Evolutionary conservation across 2,797 vertebrate genomes (phyloP), one percentile per base, ranked within the genome.

Genomic region (Crypturellus tataupa): DNA sequence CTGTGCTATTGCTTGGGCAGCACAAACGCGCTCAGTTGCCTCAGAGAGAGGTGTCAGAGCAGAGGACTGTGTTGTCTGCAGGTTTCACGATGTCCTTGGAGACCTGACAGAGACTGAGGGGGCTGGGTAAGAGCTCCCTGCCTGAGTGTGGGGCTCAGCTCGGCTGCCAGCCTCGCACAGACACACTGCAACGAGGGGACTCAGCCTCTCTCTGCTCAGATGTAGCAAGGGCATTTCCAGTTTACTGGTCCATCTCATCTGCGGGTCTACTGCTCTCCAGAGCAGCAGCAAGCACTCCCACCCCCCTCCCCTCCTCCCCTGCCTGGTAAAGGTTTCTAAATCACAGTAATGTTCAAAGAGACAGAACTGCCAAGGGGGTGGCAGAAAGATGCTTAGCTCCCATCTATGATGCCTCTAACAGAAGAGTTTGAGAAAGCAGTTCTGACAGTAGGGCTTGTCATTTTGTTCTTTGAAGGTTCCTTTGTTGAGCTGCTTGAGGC

Each of bases 391-490:
- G 96, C 94, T 84, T 68, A 81, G 68, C 33, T 25, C 85, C 85
- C 94, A 1, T 89, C 87, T 91, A 94, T 1, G 62, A 65, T 25
- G 86, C 78, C 83, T 96, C 98, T 99, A 99, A 96, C 99, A 99
- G 98, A 99, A 99, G 96, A 99, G 99, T 98, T 99, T 99, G 96
- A 99, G 86, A 90, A 99, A 99, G 98, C 99, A 99, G 97, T 98
- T 98, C 95, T 99, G 99, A 96, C 99, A 99, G 98, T 99, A 99
- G 20, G 99, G 99, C 97, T 99, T 99, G 98, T 99, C 99, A 0
- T 99, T 99, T 94, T 99, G 99, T 98, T 99, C 99, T 97, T 99
- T 99, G 97, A 99, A 99, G 96, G 99, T 99, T 97, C 99, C 99
- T 98, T 99, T 99, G 98, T 99, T 99, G 96, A 99, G 99, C 93